phyloP scores from a whole-genome alignment of 2,113 vertebrate species.

The Proterorhinus semilunaris region DNA sequence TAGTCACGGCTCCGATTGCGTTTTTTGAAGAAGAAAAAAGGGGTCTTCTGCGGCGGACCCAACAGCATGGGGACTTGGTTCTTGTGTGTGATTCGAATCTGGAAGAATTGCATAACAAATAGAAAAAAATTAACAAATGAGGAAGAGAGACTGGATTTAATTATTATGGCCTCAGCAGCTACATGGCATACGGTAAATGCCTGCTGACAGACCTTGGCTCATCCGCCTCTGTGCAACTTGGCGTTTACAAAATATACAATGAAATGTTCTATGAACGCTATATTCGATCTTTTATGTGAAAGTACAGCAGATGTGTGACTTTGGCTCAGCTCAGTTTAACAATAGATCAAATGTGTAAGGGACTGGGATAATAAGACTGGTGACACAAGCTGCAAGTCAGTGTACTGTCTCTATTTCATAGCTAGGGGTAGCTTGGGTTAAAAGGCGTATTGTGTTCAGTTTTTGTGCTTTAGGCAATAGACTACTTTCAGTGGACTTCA shows the following conservation, averaged over 20 bases:
- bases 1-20: conserved; percentile 85
- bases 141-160: background rate
- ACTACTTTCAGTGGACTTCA: too few relatives aligned
- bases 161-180: background rate
- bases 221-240: background rate
- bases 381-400: too few relatives aligned
- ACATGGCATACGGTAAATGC: background rate
- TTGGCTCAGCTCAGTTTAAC: conserved; percentile 13
- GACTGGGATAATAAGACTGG: background rate
- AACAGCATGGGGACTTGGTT: conserved; percentile 95
- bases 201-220: background rate
- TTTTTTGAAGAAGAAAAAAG: conserved; percentile 90
- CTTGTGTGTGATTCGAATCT: conserved; percentile 93
- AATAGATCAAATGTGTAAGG: too few relatives aligned
- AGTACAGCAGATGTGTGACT: conserved; percentile 32
- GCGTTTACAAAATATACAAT: background rate
- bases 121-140: conserved; percentile 7
- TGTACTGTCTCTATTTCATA: too few relatives aligned
- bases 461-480: too few relatives aligned
- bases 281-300: conserved; percentile 29
- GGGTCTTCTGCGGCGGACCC: conserved; percentile 89
- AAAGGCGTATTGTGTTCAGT: too few relatives aligned
- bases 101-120: conserved; percentile 39
- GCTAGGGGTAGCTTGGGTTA: too few relatives aligned
- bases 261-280: conserved; percentile 19